A percentile compares a stretch with the other conserved stretches of the same genome.
Conservation (phyloP, 2,113 vertebrate genomes). For the Antigone vipio region DNA sequence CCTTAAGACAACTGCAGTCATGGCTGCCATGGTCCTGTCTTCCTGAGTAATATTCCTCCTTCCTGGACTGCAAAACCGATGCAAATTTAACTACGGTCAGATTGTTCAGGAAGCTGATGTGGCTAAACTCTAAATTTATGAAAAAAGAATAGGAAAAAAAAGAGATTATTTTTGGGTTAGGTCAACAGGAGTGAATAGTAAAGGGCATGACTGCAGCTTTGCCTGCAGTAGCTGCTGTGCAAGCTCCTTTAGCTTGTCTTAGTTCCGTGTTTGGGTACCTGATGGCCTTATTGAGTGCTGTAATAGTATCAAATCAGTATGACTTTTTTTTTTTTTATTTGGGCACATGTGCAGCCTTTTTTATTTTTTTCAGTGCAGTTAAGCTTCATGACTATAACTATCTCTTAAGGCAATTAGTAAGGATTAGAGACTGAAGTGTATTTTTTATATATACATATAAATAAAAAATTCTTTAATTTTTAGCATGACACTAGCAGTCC, state of each 20-base stretch:
- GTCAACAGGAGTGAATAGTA: not conserved
- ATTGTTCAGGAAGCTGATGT: not conserved
- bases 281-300: not conserved
- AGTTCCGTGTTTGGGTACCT: not conserved
- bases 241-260: not conserved
- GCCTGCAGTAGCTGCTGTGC: not conserved
- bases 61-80: not conserved
- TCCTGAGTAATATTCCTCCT: not conserved
- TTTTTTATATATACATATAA: not conserved
- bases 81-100: not conserved
- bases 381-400: not conserved
- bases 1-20: not conserved
- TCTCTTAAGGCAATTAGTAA: not conserved
- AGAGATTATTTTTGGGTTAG: not conserved
- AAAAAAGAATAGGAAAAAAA: too few relatives aligned
- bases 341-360: not conserved
- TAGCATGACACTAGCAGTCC: conserved; percentile 94
- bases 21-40: not conserved
- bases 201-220: not conserved
- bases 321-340: too few relatives aligned
- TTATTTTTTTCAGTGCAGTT: not conserved
- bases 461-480: conserved; percentile 10
- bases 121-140: not conserved
- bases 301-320: not conserved
- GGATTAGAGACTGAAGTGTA: not conserved